Percentiles rank a stretch among this genome's conserved stretches.
Evolutionary conservation across 2,113 vertebrate species (phyloP).

Genomic region (Epinephelus fuscoguttatus): DNA sequence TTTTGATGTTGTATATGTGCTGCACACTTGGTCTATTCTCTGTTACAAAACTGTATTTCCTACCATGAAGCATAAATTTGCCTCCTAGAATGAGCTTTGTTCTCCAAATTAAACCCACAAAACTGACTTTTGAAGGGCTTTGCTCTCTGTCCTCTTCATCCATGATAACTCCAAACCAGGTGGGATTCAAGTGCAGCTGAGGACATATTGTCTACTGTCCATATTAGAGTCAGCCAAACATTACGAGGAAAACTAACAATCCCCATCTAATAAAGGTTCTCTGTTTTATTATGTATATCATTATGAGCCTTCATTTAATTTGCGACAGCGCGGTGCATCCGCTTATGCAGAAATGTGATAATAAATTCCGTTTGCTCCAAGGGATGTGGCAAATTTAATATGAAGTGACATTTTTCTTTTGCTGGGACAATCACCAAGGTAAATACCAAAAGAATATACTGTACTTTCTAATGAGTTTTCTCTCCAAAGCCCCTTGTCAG

Average conservation of each 20-base stretch:
- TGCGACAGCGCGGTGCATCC: slow-evolving; percentile 24
- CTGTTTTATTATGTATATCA: slow-evolving; percentile 48
- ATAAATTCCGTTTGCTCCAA: slow-evolving; percentile 60
- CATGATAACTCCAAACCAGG: slow-evolving; percentile 19
- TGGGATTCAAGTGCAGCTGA: slow-evolving; percentile 2
- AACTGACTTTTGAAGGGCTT: neutral
- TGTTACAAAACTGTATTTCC: no score
- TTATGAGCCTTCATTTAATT: slow-evolving; percentile 47
- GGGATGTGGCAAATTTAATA: slow-evolving; percentile 53
- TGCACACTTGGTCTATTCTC: no score
- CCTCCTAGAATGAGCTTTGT: neutral
- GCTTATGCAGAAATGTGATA: slow-evolving; percentile 61
- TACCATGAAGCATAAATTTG: neutral
- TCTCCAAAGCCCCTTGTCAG: slow-evolving; percentile 11
- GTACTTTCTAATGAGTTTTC: slow-evolving; percentile 45
- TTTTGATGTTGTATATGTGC: no score
- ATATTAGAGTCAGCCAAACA: slow-evolving; percentile 19
- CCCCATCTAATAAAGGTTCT: slow-evolving; percentile 9
- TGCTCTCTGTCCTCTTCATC: slow-evolving; percentile 14
- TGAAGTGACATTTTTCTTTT: slow-evolving; percentile 56
- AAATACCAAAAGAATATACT: slow-evolving; percentile 45
- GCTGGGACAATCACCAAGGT: slow-evolving; percentile 52
- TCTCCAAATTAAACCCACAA: neutral
- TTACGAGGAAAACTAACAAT: neutral
- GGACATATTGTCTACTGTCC: neutral